phyloP scores from a whole-genome alignment of 2,797 vertebrate species.

The Mallotus villosus region DNA sequence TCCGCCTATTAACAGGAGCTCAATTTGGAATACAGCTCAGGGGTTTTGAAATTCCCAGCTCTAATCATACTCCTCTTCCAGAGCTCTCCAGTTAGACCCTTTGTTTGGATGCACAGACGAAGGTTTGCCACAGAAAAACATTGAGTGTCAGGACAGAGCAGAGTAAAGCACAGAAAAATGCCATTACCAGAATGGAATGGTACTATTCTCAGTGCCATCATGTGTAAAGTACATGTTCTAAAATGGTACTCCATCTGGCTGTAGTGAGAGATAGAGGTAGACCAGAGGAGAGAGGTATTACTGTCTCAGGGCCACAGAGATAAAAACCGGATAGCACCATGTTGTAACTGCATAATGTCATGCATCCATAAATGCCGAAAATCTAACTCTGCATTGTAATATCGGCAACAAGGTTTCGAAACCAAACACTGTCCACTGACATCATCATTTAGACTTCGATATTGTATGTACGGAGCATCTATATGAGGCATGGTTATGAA shows the following conservation, averaged over 20 bases:
- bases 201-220: neutral
- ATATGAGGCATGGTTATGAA: constrained; percentile 67
- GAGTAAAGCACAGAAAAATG: neutral
- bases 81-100: constrained; percentile 3
- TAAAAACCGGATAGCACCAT: too few species aligned
- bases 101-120: neutral
- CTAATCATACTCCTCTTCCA: constrained; percentile 8
- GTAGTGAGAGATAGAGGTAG: too few species aligned
- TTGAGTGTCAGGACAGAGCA: constrained; percentile 9
- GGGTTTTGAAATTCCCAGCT: constrained; percentile 11
- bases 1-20: constrained; percentile 23
- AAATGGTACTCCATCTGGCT: too few species aligned
- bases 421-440: neutral
- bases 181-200: neutral
- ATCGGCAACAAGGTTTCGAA: neutral
- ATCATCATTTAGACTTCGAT: constrained; percentile 37
- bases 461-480: constrained; percentile 59
- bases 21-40: constrained; percentile 29
- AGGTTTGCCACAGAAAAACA: constrained; percentile 8
- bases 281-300: too few species aligned
- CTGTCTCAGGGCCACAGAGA: too few species aligned
- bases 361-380: too few species aligned
- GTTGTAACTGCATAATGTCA: too few species aligned
- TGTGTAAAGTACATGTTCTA: too few species aligned
- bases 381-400: too few species aligned